Evolutionary conservation across 2,888 invertebrate species (phyloP).

Genomic region (Papilio demoleus): DNA sequence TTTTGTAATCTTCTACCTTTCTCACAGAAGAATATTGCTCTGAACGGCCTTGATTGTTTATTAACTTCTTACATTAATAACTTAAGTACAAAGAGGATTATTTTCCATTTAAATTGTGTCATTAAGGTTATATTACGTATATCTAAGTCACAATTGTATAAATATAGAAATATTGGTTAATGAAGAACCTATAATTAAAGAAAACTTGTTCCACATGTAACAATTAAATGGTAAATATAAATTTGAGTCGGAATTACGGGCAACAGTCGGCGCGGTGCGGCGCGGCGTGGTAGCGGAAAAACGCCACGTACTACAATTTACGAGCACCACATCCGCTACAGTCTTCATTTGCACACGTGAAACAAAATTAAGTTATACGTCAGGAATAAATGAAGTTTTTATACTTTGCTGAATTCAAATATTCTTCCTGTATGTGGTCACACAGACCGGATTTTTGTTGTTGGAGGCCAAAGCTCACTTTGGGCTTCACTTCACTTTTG

Average conservation of each 20-base stretch:
- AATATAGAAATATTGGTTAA: background rate
- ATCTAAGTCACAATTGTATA: no score
- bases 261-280: constrained; percentile 60
- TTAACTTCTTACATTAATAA: no score
- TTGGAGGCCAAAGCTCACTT: no score
- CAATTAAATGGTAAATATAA: constrained; percentile 39
- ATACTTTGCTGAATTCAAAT: background rate
- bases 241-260: constrained; percentile 36
- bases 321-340: constrained; percentile 71
- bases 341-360: constrained; percentile 67
- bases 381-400: constrained; percentile 16
- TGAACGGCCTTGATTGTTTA: no score
- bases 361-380: constrained; percentile 33
- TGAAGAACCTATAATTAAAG: background rate
- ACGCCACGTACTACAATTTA: constrained; percentile 80
- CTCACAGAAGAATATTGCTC: no score
- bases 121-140: no score
- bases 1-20: no score
- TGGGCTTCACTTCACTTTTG: no score
- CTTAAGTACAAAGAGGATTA: no score
- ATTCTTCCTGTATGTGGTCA: no score
- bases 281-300: constrained; percentile 78
- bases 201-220: constrained; percentile 3
- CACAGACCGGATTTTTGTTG: no score
- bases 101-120: no score